Conservation (phyloP, 2,888 invertebrate genomes). For the Cephus pygmeus region DNA sequence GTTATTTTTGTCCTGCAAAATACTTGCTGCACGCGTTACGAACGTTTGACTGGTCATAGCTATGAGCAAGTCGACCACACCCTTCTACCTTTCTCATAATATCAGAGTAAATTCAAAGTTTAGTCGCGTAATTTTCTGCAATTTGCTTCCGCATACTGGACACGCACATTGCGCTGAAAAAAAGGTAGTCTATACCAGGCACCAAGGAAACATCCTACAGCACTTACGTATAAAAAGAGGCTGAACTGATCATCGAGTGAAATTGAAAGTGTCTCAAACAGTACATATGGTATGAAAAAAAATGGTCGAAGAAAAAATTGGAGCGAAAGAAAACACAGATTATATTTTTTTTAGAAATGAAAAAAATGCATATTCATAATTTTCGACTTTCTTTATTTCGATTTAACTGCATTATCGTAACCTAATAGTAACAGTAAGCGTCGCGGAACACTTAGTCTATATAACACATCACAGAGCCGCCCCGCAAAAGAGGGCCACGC, state of each 20-base stretch:
- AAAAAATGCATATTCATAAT: not conserved
- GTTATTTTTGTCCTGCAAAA: conserved; percentile 34
- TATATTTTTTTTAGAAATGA: not conserved
- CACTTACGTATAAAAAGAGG: not conserved
- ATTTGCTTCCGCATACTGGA: conserved; percentile 7
- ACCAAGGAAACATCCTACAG: not conserved
- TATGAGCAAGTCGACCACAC: conserved; percentile 46
- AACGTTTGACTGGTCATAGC: conserved; percentile 31
- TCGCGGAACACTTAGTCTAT: conserved; percentile 11
- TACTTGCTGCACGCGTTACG: conserved; percentile 34
- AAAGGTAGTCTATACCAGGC: not conserved
- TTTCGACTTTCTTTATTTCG: conserved; percentile 8
- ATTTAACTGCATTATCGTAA: conserved; percentile 15
- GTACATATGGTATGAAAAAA: not conserved
- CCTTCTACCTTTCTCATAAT: conserved; percentile 35
- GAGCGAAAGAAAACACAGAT: not conserved
- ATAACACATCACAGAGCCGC: conserved; percentile 21
- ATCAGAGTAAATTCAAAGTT: conserved; percentile 15
- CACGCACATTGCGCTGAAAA: not conserved
- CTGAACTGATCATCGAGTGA: not conserved
- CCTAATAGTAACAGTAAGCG: conserved; percentile 13
- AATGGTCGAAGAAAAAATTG: not conserved
- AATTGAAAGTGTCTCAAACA: not conserved
- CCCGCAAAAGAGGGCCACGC: conserved; percentile 10
- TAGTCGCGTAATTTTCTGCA: conserved; percentile 10